Evolutionary conservation across 2,888 invertebrate species (phyloP).

Genomic region (Rutpela maculata): DNA sequence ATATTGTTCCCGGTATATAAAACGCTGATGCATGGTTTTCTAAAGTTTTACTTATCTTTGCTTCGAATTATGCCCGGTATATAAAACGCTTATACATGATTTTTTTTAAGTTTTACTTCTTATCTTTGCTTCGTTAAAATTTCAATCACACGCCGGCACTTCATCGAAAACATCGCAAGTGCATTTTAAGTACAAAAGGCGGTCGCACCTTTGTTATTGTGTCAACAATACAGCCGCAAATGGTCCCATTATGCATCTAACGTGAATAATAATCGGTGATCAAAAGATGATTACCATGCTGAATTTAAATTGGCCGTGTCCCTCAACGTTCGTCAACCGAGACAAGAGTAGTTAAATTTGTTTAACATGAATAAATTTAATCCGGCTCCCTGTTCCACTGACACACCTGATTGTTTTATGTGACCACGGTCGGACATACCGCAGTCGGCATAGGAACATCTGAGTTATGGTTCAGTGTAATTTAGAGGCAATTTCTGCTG

Average conservation of each 20-base stretch:
- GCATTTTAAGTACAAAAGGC: constrained; percentile 39
- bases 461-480: constrained; percentile 1
- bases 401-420: constrained; percentile 14
- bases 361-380: constrained; percentile 25
- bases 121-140: constrained; percentile 6
- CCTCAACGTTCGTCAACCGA: constrained; percentile 33
- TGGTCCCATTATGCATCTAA: constrained; percentile 38
- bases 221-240: constrained; percentile 37
- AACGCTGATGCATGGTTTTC: background rate
- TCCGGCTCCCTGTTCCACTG: constrained; percentile 2
- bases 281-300: constrained; percentile 42
- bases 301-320: constrained; percentile 42
- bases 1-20: background rate
- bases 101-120: background rate
- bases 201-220: constrained; percentile 38
- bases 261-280: constrained; percentile 45
- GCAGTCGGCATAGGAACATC: background rate
- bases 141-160: constrained; percentile 9
- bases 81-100: no score
- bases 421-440: background rate
- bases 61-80: background rate
- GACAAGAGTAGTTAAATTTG: constrained; percentile 25
- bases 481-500: background rate
- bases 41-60: background rate
- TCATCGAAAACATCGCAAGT: constrained; percentile 29